Conservation (phyloP, 2,888 invertebrate genomes). For the Cotesia congregata region DNA sequence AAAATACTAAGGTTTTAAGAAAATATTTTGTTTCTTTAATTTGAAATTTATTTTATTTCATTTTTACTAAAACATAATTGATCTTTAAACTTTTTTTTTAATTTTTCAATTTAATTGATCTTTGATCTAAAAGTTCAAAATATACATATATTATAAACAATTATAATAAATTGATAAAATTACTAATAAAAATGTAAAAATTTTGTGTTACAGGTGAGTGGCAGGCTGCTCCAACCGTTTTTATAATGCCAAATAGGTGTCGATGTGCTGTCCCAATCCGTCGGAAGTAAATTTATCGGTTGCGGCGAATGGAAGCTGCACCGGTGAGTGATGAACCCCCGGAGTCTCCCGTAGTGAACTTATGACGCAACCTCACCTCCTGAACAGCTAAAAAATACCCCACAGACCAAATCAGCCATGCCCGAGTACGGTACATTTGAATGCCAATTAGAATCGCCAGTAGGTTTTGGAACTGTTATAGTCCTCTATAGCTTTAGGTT, state of each 20-base stretch:
- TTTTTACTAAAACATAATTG: no score
- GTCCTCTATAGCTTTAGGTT: constrained; percentile 33
- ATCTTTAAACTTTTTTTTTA: no score
- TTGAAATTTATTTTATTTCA: no score
- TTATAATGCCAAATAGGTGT: constrained; percentile 71
- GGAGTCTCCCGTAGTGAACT: constrained; percentile 49
- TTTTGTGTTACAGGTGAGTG: constrained; percentile 68
- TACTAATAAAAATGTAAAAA: neutral
- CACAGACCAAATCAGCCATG: constrained; percentile 43
- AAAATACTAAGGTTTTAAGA: no score
- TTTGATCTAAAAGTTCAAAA: no score
- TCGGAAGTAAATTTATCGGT: constrained; percentile 69
- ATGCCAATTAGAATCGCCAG: constrained; percentile 40
- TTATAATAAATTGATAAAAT: no score
- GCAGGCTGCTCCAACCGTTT: constrained; percentile 69
- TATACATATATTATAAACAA: no score
- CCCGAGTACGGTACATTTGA: constrained; percentile 42
- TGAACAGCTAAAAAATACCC: constrained; percentile 25
- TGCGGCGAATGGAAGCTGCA: constrained; percentile 70
- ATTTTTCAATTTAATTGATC: no score
- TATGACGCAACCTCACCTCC: constrained; percentile 45
- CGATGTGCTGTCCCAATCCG: constrained; percentile 65
- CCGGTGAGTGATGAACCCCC: constrained; percentile 68
- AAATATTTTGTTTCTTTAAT: no score
- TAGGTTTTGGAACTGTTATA: constrained; percentile 27